Conservation (phyloP, 2,797 vertebrate genomes). For the Neosalanx taihuensis region DNA sequence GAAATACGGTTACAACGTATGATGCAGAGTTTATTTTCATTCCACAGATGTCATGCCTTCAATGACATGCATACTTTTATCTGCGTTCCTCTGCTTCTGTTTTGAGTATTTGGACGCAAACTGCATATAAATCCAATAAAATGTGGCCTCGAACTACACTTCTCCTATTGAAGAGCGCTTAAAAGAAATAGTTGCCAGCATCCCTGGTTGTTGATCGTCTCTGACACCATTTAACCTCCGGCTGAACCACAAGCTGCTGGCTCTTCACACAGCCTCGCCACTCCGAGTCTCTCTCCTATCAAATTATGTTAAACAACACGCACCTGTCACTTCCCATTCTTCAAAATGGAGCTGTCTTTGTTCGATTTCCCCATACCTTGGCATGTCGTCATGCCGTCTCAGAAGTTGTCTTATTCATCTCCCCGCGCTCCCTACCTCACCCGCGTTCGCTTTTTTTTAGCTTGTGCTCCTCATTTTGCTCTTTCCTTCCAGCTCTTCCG, state of each 20-base stretch:
- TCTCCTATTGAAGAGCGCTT: constrained; percentile 6
- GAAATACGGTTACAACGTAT: too few relatives aligned
- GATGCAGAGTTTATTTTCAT: too few relatives aligned
- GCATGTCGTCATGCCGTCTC: neutral
- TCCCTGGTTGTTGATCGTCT: constrained; percentile 30
- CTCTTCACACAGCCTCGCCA: constrained; percentile 30
- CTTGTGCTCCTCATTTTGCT: constrained; percentile 13
- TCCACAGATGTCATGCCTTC: too few relatives aligned
- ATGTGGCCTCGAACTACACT: too few relatives aligned
- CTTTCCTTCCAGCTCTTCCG: constrained; percentile 9
- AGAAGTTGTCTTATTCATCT: constrained; percentile 2
- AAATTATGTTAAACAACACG: constrained; percentile 48
- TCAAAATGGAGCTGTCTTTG: neutral
- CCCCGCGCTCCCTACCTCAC: constrained; percentile 12
- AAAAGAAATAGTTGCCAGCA: constrained; percentile 17
- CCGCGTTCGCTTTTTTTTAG: neutral
- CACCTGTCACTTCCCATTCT: constrained; percentile 35
- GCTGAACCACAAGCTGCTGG: constrained; percentile 26
- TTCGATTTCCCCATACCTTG: neutral
- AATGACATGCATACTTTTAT: too few relatives aligned
- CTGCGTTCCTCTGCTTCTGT: too few relatives aligned
- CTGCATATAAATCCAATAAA: too few relatives aligned
- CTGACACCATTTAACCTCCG: constrained; percentile 30
- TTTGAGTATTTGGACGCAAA: too few relatives aligned
- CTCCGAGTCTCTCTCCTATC: constrained; percentile 40